Conservation (phyloP, 2,113 vertebrate species). For the Microcebus jonahi region DNA sequence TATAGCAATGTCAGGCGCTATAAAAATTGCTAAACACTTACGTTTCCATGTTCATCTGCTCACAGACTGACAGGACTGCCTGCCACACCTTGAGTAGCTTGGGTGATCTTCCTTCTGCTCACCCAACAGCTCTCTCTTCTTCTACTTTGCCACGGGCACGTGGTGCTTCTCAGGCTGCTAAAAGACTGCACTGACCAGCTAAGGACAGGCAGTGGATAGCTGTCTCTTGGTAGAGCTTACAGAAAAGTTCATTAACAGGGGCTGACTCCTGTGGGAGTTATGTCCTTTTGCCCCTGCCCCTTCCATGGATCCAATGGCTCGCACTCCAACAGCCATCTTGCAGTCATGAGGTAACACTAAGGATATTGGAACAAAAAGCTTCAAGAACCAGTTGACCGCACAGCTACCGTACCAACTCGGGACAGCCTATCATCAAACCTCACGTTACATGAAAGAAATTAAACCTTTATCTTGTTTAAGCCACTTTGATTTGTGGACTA, state of each 20-base stretch:
- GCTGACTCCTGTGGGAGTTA: background rate
- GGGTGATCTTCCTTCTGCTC: background rate
- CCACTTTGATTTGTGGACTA: background rate
- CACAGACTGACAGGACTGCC: background rate
- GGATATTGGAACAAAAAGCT: background rate
- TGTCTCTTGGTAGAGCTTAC: background rate
- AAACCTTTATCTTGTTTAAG: conserved; percentile 10
- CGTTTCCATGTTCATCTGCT: background rate
- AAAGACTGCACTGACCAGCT: background rate
- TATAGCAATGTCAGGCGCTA: background rate
- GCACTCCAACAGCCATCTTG: background rate
- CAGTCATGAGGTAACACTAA: background rate
- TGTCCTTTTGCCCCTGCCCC: background rate
- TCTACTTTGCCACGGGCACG: background rate
- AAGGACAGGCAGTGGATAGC: background rate
- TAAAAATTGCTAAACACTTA: background rate
- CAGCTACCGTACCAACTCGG: background rate
- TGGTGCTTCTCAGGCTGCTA: background rate
- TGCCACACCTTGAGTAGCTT: background rate
- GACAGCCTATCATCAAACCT: background rate
- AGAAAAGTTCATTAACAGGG: background rate
- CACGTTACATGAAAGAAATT: background rate
- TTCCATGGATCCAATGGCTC: background rate
- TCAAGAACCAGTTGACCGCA: background rate
- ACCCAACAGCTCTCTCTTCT: background rate